Evolutionary conservation across 2,113 vertebrate genomes (phyloP), one percentile per base, ranked within the genome.

Genomic region (Taurulus bubalis): DNA sequence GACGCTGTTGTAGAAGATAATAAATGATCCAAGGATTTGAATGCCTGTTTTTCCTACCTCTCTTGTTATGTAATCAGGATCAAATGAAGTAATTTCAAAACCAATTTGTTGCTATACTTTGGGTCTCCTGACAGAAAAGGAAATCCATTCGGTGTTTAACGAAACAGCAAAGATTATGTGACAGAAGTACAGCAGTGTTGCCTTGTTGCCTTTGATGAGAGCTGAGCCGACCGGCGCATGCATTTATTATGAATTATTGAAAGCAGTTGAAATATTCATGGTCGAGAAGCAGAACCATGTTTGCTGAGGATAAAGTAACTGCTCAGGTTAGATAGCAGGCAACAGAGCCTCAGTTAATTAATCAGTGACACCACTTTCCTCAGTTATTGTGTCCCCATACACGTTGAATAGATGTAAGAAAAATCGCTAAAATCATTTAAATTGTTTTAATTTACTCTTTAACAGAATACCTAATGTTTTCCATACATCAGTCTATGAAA

Each of bases 201-300:
- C 24, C 63, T 84, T 42, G 65, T 66, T 45, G 51, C 24, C 63
- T 84, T 79, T 85, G 73, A 85, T 83, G 51, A 76, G 69, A 85
- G 62, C 16, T 63, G 88, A 87, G 77, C 60, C 85, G 82, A 72
- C 72, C 53, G 64, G 58, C 66, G 86, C 59, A 55, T 84, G 80
- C 78, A 79, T 89, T 77, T 73, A 81, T 80, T 53, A 49, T 93
- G 79, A 89, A 89, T 91, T 90, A 91, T 88, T 90, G 47, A 92
- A 40, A 68, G 76, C 34, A 75, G 30, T 53, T 90, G 60, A 91
- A 91, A 91, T 90, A 93, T 94, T 91, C 40, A 87, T 87, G 36
- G 55, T 15, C 3, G 49, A 77, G 75, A 78, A 83, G 58, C 80
- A 83, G 86, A 86, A 53, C 47, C 15, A 22, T 89, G 85, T 91